A percentile compares a stretch with the other conserved stretches of the same genome.
phyloP scores from a whole-genome alignment of 2,113 vertebrate species.

The Sitta europaea region DNA sequence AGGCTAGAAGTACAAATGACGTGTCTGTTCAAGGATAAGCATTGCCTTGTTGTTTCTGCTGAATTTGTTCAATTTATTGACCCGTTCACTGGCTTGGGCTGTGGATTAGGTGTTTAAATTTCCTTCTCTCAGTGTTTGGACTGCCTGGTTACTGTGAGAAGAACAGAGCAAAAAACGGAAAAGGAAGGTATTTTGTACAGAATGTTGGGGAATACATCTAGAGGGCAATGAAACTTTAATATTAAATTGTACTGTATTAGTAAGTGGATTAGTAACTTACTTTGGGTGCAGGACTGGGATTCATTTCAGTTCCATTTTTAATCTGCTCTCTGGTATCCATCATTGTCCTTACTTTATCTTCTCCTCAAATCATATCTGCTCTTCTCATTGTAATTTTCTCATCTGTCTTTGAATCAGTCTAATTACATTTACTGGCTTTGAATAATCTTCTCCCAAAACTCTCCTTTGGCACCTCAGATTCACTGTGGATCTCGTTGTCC shows the following conservation, averaged over 20 bases:
- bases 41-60: background rate
- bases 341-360: background rate
- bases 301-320: background rate
- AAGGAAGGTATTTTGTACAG: background rate
- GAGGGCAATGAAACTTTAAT: background rate
- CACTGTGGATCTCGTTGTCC: accelerated
- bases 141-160: background rate
- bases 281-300: background rate
- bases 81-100: background rate
- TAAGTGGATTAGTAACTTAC: background rate
- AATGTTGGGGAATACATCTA: background rate
- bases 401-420: background rate
- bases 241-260: background rate
- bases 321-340: background rate
- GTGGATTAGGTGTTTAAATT: background rate
- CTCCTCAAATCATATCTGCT: background rate
- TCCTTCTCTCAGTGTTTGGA: background rate
- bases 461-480: background rate
- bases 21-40: background rate
- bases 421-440: background rate
- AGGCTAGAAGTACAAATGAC: background rate
- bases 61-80: background rate
- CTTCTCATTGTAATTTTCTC: background rate
- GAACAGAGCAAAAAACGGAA: background rate
- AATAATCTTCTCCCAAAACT: background rate